A percentile compares a stretch with the other conserved stretches of the same genome.
phyloP scores from a whole-genome alignment of 92 coral and sea anemone genomes.

The Umimayanthus kanabou region DNA sequence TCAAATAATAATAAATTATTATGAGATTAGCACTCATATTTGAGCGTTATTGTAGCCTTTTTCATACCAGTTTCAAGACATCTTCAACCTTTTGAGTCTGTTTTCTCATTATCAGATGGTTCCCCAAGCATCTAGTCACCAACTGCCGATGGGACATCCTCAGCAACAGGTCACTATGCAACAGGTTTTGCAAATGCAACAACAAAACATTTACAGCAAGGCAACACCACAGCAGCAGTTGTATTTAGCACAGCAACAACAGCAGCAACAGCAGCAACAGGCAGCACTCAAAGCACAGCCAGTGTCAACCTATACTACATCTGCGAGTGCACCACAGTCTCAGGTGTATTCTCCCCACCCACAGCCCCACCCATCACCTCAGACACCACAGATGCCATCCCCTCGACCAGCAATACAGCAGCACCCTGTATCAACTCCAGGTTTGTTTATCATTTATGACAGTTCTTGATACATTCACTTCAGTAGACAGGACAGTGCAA shows the following conservation, averaged over 20 bases:
- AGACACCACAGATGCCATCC: constrained; percentile 44
- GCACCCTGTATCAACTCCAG: constrained; percentile 30
- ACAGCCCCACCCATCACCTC: constrained; percentile 41
- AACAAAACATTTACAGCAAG: constrained; percentile 5
- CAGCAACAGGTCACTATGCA: constrained; percentile 17
- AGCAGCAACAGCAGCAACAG: constrained; percentile 29
- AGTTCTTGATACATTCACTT: neutral
- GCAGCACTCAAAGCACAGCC: constrained; percentile 31
- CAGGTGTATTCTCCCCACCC: constrained; percentile 38
- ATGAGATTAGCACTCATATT: no score
- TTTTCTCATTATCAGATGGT: neutral
- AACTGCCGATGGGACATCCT: constrained; percentile 18
- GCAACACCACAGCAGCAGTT: constrained; percentile 24
- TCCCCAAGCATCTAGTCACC: constrained; percentile 2
- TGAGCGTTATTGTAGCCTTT: no score
- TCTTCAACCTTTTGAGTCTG: no score
- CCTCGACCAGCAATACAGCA: constrained; percentile 41
- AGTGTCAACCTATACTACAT: constrained; percentile 18
- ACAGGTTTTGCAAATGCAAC: constrained; percentile 30
- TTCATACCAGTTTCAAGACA: no score
- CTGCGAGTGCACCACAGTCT: constrained; percentile 11
- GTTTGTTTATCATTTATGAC: neutral
- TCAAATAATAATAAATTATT: no score
- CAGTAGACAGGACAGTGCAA: no score
- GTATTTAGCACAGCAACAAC: constrained; percentile 21